phyloP scores from a whole-genome alignment of 1,140 invertebrate species.

The Pristionchus pacificus region DNA sequence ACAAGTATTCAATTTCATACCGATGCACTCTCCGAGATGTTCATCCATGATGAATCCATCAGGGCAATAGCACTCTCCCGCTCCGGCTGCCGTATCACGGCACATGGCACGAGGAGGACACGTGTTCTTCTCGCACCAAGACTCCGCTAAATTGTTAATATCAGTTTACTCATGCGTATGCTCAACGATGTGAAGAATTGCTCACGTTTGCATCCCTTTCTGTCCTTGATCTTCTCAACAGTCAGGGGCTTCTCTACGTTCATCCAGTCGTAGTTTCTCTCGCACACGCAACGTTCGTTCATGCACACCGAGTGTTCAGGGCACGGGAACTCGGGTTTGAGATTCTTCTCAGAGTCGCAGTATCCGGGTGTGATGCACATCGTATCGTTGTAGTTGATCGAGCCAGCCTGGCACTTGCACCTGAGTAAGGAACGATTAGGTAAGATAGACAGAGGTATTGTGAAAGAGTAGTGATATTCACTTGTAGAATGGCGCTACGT shows the following conservation, averaged over 20 bases:
- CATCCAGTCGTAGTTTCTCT: background rate
- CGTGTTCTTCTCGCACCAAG: too few species aligned
- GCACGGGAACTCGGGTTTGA: background rate
- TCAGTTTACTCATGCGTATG: too few species aligned
- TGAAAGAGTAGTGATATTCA: too few species aligned
- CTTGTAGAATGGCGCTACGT: background rate
- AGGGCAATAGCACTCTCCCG: background rate
- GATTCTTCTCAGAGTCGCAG: background rate
- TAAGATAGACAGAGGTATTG: too few species aligned
- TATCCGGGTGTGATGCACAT: background rate
- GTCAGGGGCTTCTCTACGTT: background rate
- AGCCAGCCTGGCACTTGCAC: background rate
- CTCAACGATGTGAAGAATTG: background rate
- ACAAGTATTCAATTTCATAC: background rate
- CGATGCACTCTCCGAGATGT: background rate
- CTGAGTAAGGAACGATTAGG: too few species aligned
- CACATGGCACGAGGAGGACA: background rate
- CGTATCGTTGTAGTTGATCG: background rate
- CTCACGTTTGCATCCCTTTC: background rate
- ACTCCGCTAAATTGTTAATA: too few species aligned
- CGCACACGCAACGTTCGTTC: background rate
- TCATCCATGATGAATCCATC: constrained; percentile 4
- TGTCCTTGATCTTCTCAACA: background rate
- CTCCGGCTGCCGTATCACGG: background rate
- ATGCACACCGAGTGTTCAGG: background rate